A percentile compares a stretch with the other conserved stretches of the same genome.
Evolutionary conservation across 2,888 invertebrate genomes (phyloP).

Genomic region (Drosophila suboccidentalis): DNA sequence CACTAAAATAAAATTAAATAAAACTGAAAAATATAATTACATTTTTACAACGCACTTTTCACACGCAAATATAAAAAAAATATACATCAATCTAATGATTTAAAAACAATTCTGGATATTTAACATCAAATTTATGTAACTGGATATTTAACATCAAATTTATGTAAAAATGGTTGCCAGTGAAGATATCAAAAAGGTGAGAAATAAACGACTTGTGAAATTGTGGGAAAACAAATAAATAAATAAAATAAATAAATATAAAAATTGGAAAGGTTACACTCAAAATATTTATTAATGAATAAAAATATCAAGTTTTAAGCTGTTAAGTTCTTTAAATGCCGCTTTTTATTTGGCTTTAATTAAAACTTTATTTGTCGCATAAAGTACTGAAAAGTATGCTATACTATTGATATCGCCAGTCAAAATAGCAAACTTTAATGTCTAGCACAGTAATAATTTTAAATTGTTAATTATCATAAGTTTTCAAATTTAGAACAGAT

Average conservation of each 20-base stretch:
- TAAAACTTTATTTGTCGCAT: neutral
- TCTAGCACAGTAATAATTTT: neutral
- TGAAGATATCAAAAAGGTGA: constrained; percentile 67
- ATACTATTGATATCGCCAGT: constrained; percentile 9
- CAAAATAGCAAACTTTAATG: neutral
- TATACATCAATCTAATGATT: constrained; percentile 14
- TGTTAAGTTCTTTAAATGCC: neutral
- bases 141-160: neutral
- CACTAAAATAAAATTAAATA: constrained; percentile 2
- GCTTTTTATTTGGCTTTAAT: neutral
- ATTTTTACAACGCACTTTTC: neutral
- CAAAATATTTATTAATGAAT: neutral
- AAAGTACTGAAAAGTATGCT: constrained; percentile 50
- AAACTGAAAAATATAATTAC: neutral
- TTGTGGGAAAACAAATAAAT: neutral
- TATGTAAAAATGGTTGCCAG: constrained; percentile 52
- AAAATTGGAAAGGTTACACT: neutral
- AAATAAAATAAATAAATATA: neutral
- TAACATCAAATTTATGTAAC: neutral
- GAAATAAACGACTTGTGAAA: neutral
- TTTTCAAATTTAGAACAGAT: neutral
- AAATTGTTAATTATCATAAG: neutral
- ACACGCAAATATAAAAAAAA: neutral
- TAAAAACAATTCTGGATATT: neutral
- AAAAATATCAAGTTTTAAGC: neutral